Evolutionary conservation across 2,113 vertebrate species (phyloP), one percentile per base, ranked within the genome.

Genomic region (Apus apus): DNA sequence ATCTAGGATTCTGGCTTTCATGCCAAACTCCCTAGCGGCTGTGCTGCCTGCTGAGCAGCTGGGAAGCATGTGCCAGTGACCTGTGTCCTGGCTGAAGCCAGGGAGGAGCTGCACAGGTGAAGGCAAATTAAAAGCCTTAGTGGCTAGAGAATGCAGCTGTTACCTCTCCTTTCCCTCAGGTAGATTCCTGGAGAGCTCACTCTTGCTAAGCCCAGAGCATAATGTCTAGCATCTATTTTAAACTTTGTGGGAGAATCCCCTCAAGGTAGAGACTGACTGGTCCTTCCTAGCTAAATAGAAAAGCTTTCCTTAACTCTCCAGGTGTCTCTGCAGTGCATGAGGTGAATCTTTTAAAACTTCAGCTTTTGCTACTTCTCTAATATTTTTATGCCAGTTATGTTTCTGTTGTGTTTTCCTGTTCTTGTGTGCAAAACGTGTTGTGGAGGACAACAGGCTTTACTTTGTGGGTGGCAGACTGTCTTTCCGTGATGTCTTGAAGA

Each of bases 21-120:
- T 11, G 23, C 0, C 0, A 8, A 43, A 11, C 21, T 75, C 25
- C 1, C 1, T 40, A 21, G 15, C 14, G 73, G 72, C 38, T 17
- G 1, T 0, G 3, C 17, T 72, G 45, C 48, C 23, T 1, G 4
- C 20, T 0, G 1, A 7, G 29, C n/a, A 22, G 43, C 32, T 2
- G 4, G 50, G n/a, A 62, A 45, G 29, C 0, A 0, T 11, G 20
- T 0, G 0, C n/a, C 36, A 48, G 36, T 0, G 4, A 46, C 0
- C 0, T 22, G 54, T 57, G 32, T 77, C 65, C 34, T 5, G 11
- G 29, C 32, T 73, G 56, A 64, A 91, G 58, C 25, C 38, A 30
- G 30, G 11, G 64, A 68, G 40, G 50, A 73, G 18, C 65, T 87
- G 22, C 13, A 9, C 3, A 20, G 45, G 27, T 45, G 45, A 50